Evolutionary conservation across 2,888 invertebrate species (phyloP), one percentile per base, ranked within the genome.

Genomic region (Melanostoma scalare): DNA sequence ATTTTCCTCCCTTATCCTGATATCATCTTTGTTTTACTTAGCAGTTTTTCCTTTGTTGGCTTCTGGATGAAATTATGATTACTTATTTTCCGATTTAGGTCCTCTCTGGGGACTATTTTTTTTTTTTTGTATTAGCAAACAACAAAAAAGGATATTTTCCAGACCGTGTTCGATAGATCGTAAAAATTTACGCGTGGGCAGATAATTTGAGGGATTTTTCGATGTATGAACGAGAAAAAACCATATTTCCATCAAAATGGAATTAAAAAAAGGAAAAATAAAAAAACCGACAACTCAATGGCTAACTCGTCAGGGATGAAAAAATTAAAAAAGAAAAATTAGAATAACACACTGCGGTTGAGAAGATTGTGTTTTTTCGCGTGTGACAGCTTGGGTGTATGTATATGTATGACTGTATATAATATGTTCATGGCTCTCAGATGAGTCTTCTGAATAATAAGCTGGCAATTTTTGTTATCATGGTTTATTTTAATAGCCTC

Each of bases 11-110:
- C 33, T 52, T 31, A 6, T n/a, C 38, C 35, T 52, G 35, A 10
- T 74, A 73, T 61, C 38, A 44, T 68, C 31, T 50, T 31, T 50
- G 6, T 50, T 60, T 63, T 20, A 42, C n/a, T 6, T 9, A n/a
- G 8, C 9, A 33, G 31, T 6, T 2, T 20, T 52, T 33, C 6
- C 40, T 53, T 55, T 60, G 73, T 68, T 68, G 6, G 38, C 46
- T 60, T 38, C 33, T n/a, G 53, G 44, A 50, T 44, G 38, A 61
- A 74, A 69, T 74, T 44, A 56, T 58, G 56, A 80, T 73, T 61
- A 73, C 46, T 42, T 40, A 30, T 56, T 40, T 73, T 60, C 46
- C 60, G 48, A 42, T 74, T 52, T 8, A 31, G n/a, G 68, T 56
- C 42, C 30, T 10, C 48, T 46, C 6, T 20, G 36, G 38, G 55